Conservation (phyloP, 1,140 invertebrate genomes). For the Cataglyphis hispanica region DNA sequence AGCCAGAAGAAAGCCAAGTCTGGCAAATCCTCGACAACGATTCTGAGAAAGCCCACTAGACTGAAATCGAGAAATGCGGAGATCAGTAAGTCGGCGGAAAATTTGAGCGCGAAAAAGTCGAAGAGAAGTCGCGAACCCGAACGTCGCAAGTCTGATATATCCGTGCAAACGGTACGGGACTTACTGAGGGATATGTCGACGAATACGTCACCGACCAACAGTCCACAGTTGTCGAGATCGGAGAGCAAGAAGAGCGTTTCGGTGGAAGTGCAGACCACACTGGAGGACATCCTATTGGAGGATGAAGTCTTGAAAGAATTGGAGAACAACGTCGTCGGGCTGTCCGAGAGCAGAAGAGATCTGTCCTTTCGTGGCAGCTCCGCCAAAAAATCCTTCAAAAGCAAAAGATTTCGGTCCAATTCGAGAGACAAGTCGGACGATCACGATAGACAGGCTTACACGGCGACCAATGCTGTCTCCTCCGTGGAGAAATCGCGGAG, state of each 20-base stretch:
- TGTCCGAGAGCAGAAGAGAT: slow-evolving; percentile 73
- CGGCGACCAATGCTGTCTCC: slow-evolving; percentile 28
- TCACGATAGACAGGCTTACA: not conserved
- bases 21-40: slow-evolving; percentile 68
- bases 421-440: slow-evolving; percentile 58
- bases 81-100: slow-evolving; percentile 82
- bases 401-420: slow-evolving; percentile 60
- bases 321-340: slow-evolving; percentile 52
- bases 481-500: slow-evolving; percentile 40
- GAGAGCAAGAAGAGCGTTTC: slow-evolving; percentile 81
- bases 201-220: slow-evolving; percentile 81
- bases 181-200: slow-evolving; percentile 80
- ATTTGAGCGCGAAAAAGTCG: slow-evolving; percentile 72
- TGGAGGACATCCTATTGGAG: slow-evolving; percentile 74
- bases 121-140: slow-evolving; percentile 80
- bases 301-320: slow-evolving; percentile 32
- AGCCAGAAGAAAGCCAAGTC: slow-evolving; percentile 64
- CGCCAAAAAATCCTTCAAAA: slow-evolving; percentile 66
- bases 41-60: slow-evolving; percentile 78
- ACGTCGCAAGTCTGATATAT: slow-evolving; percentile 83
- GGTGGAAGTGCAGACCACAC: slow-evolving; percentile 83
- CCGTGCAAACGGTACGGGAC: slow-evolving; percentile 76
- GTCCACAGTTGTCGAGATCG: slow-evolving; percentile 75
- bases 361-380: slow-evolving; percentile 38
- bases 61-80: slow-evolving; percentile 79